Evolutionary conservation across 2,797 vertebrate species (phyloP), one percentile per base, ranked within the genome.

Genomic region (Jordanella pulchra): DNA sequence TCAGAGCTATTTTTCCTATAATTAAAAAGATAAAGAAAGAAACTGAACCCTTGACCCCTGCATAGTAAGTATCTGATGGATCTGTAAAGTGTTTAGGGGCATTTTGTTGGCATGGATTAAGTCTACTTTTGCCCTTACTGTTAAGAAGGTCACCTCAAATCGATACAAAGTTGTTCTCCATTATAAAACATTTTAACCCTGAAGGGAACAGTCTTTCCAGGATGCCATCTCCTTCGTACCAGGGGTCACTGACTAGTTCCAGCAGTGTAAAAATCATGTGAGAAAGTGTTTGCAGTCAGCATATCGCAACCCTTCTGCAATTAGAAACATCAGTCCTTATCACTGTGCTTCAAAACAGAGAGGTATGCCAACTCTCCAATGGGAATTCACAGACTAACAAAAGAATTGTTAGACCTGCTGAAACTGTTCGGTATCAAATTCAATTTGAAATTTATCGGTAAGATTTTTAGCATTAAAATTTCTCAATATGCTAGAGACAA

Each of bases 151-250:
- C 55, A 66, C 44, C 28, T 11, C 18, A 21, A 53, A 68, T 74
- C 55, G 47, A 61, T 74, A 53, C n/a, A 61, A 61, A 61, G 72
- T 61, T 73, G n/a, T 53, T 61, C 32, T 68, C 25, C 45, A 39
- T 61, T 50, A 74, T 67, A 18, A 68, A 67, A 61, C 25, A 51
- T 67, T 74, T 74, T 30, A 60, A 21, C 45, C 55, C 63, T 74
- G 21, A 74, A n/a, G 18, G 65, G 55, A 61, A 47, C 17, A 3
- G n/a, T 67, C 51, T 35, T 65, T 65, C 61, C 50, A 55, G 7
- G 23, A 56, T 67, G n/a, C 64, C 65, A 60, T 27, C 28, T 44
- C 32, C 44, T 15, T 15, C 53, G 23, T 65, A 56, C 63, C 27
- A 45, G 23, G 42, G 64, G 44, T 66, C 65, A 42, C 44, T 42